Base-by-base conservation (phyloP, 2,888 invertebrate species). In the Volucella bombylans region DNA sequence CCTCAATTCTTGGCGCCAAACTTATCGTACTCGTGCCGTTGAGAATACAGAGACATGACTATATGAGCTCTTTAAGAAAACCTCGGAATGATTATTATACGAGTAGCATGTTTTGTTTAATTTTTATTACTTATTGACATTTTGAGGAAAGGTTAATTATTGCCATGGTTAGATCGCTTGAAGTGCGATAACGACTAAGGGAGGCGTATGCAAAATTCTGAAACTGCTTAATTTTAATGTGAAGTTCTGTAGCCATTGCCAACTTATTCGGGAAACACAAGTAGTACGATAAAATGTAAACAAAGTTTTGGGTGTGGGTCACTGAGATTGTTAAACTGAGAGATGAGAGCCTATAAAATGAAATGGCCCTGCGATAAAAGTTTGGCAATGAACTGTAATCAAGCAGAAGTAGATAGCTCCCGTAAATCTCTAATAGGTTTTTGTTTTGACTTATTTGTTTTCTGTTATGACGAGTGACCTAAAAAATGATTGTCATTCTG, bases 41-140 rank as follows among this genome's bases (percentile, higher is more conserved):
- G 4, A 39, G 39, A 8, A 39, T 65, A 47, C 39, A 38, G 1
- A 6, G 4, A 31, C 31, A 31, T 4, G 31, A 31, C 1, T 31
- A 6, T 1, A 31, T 31, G 6, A 31, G 12, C 4, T 39, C 15
- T 12, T 12, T 18, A n/a, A 31, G 54, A 31, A 15, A 15, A 38
- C 23, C 64, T 8, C 8, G 15, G 31, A 38, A 31, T 38, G 10
- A 2, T 55, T 55, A 23, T n/a, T 23, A 23, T 23, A n/a, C n/a
- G n/a, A n/a, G n/a, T n/a, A 31, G 45, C 18, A 55, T 55, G 67
- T 55, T 68, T 43, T 55, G 52, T 41, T 18, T 54, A 67, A 43
- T 67, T 67, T 41, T 54, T 54, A 55, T 68, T 45, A 54, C 55
- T 43, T 45, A 54, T 68, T 55, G 54, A 67, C 54, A 45, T 31